Base-by-base conservation (phyloP, 2,113 vertebrate species). In the Antennarius striatus region DNA sequence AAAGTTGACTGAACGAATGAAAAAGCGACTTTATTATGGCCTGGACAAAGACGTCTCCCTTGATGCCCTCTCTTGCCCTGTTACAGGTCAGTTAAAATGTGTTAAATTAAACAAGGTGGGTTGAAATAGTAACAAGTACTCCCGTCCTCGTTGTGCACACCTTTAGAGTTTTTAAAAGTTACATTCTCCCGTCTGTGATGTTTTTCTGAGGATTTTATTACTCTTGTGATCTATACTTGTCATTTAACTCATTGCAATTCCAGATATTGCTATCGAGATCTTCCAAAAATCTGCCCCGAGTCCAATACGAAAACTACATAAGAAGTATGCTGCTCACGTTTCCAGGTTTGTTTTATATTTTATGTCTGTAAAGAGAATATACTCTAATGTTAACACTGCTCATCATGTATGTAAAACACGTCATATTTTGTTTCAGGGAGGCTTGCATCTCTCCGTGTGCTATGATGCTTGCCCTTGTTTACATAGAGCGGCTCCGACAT, bases 381-480 rank as follows among this genome's bases (percentile, higher is more conserved):
- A 16, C 40, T 13, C 1, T 30, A 48, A 1, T 17, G 4, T 0
- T 6, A 2, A 1, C 15, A 4, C n/a, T 13, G 10, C 30, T 5
- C 4, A 1, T 17, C 51, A 6, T 10, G 42, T 3, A 12, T 11
- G 42, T 43, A 43, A 43, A 11, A 43, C 11, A 43, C 1, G 32
- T 36, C 32, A 10, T n/a, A n/a, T 32, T 12, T 48, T 28, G 13
- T 50, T 67, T 0, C 82, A 99, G 97, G 83, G 98, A 99, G 88
- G 97, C 98, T 1, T 99, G 98, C 56, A 96, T 99, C 78, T 99
- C 98, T 0, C 98, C 98, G 0, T 99, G 98, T 68, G 96, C 98
- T 51, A 98, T 99, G 98, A 99, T 99, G 98, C 88, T 99, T 77
- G 98, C 98, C 30, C 84, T 99, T 63, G 95, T 99, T 85, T 99